Conservation (phyloP, 2,797 vertebrate species). For the Agapornis canus region DNA sequence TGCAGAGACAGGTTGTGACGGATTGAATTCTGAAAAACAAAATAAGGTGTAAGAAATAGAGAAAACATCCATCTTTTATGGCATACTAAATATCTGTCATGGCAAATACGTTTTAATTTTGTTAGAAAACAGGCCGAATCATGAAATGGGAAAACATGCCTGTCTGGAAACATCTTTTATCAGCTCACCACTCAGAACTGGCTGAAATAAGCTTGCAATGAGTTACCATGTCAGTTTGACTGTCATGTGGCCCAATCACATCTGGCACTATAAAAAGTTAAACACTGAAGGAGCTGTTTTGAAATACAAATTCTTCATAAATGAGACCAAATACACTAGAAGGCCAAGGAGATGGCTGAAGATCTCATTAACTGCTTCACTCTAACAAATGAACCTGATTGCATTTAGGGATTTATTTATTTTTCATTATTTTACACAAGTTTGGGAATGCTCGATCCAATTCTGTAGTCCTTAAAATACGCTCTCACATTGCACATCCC, state of each 20-base stretch:
- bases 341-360: not conserved
- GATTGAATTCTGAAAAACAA: conserved; percentile 92
- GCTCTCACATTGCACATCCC: not conserved
- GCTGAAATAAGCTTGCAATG: not conserved
- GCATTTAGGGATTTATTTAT: not conserved
- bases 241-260: not conserved
- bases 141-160: not conserved
- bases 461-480: not conserved
- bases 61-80: not conserved
- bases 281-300: not conserved
- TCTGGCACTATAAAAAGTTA: not conserved
- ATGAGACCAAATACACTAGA: not conserved
- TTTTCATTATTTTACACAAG: not conserved
- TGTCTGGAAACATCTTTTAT: not conserved
- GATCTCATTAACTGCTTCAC: not conserved
- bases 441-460: not conserved
- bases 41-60: conserved; percentile 37
- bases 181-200: not conserved
- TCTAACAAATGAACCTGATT: not conserved
- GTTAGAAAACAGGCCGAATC: not conserved
- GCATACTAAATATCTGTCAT: not conserved
- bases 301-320: not conserved
- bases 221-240: not conserved
- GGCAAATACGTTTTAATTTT: not conserved
- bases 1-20: conserved; percentile 97